Conservation (phyloP, 1,140 invertebrate genomes). For the Pantala flavescens region DNA sequence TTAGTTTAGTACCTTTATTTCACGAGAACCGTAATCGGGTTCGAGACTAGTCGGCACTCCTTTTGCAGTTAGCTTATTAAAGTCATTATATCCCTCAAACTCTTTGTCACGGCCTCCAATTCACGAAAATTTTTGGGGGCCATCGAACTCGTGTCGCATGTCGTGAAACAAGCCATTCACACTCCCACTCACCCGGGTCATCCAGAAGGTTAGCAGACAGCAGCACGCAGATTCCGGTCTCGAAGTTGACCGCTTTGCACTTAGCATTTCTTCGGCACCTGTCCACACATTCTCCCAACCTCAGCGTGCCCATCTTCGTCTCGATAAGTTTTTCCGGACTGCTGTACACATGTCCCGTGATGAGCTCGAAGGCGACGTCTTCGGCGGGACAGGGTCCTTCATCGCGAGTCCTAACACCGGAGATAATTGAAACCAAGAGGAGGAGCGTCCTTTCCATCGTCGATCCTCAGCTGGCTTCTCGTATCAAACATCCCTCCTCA, state of each 20-base stretch:
- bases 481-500: background rate
- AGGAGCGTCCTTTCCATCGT: background rate
- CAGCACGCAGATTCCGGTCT: conserved; percentile 43
- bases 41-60: no score
- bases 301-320: conserved; percentile 37
- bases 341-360: conserved; percentile 41
- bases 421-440: no score
- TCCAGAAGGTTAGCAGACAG: conserved; percentile 35
- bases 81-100: no score
- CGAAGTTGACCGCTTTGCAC: conserved; percentile 41
- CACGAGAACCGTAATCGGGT: no score
- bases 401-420: background rate
- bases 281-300: conserved; percentile 38
- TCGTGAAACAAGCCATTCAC: no score
- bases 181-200: conserved; percentile 29
- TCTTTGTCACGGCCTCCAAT: no score
- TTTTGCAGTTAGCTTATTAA: no score
- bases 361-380: conserved; percentile 38
- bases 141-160: no score
- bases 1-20: no score
- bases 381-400: conserved; percentile 37
- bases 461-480: background rate
- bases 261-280: conserved; percentile 34
- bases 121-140: no score
- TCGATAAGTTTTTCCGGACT: conserved; percentile 37